Base-by-base conservation (phyloP, 2,797 vertebrate species). In the Rachycentron canadum region DNA sequence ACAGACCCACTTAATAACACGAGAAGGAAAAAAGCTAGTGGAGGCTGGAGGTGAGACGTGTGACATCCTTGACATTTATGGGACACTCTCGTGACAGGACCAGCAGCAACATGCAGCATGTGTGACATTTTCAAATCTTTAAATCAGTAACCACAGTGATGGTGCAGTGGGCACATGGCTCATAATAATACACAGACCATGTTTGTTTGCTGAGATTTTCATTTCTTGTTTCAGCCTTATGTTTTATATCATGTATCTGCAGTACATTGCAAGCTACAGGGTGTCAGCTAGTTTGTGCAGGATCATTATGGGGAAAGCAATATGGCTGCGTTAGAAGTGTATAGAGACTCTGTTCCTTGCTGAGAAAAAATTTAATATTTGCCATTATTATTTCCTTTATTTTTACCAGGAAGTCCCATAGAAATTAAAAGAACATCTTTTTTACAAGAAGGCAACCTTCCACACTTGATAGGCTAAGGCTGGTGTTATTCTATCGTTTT, bases 11-110 rank as follows among this genome's bases (percentile, higher is more conserved):
- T 30, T 47, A 74, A 71, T 64, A 74, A 68, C 40, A 58, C 6
- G 5, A 41, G 28, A 61, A 36, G 16, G 23, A 13, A 49, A 56
- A 43, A 3, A 56, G 19, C 21, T 3, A 47, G 58, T n/a, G 0
- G 0, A 64, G 23, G 66, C 58, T 30, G n/a, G 16, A 25, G 68
- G 50, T 28, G 58, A 64, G 14, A 40, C 45, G 62, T 52, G 66
- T 67, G 71, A 65, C 68, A 67, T 47, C 43, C 34, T 56, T 72
- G 74, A 75, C 67, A 74, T 73, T 58, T 74, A 59, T 30, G 32
- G 26, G 26, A 32, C 25, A 14, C 17, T 13, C 69, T 45, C 40
- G 12, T 63, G 32, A 55, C 38, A 19, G 17, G 65, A 17, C 56
- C 50, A 2, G 3, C 50, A 21, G 58, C 41, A 49, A 43, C 36